A percentile compares a stretch with the other conserved stretches of the same genome.
These are phyloP conservation scores for Castor canadensis DNA, from an alignment of 2,113 vertebrate genomes.

Conservation along the genomic window DNA sequence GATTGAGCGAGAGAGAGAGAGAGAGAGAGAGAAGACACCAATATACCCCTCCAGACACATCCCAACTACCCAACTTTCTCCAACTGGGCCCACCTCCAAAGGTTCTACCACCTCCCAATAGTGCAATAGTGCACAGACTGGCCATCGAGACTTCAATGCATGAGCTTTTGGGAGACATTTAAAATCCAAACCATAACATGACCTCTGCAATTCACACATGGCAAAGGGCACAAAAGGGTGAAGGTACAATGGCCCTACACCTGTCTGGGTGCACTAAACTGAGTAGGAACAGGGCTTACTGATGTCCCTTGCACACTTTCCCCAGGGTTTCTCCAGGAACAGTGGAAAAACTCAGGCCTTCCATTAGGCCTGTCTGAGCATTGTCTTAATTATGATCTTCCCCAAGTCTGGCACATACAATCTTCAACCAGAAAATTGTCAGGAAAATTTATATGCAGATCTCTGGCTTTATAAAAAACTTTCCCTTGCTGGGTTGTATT, in stretches of 20 bases:
- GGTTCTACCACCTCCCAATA: background rate
- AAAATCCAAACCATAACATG: background rate
- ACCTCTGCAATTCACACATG: background rate
- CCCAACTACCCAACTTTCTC: background rate
- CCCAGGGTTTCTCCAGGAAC: background rate
- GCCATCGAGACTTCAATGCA: background rate
- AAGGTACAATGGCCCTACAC: fast-evolving
- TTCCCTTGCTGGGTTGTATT: background rate
- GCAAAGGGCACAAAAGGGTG: fast-evolving
- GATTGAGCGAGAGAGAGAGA: no score
- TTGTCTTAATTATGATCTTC: background rate
- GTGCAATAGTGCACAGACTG: background rate
- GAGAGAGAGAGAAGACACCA: background rate
- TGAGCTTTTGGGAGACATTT: background rate
- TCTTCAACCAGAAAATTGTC: background rate
- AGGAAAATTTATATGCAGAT: background rate
- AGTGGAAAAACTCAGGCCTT: fast-evolving
- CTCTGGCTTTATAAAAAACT: background rate
- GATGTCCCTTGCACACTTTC: fast-evolving
- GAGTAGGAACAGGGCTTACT: fast-evolving
- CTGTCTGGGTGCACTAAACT: fast-evolving
- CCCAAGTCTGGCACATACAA: background rate
- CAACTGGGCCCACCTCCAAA: no score
- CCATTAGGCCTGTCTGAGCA: background rate
- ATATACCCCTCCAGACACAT: background rate